A percentile compares a stretch with the other conserved stretches of the same genome.
Evolutionary conservation across 2,797 vertebrate genomes (phyloP).

Genomic region (Halcyon badia): DNA sequence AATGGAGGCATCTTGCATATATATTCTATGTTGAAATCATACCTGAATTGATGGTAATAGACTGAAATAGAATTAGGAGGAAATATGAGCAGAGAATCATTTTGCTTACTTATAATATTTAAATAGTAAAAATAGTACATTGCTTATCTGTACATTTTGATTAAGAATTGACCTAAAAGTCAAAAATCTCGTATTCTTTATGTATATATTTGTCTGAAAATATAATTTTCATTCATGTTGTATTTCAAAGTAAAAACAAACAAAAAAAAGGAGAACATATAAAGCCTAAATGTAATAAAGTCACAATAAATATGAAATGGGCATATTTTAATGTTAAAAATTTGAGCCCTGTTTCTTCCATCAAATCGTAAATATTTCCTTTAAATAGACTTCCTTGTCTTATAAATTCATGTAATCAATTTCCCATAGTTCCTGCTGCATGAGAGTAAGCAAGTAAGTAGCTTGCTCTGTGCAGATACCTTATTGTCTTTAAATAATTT

Average conservation of each 20-base stretch:
- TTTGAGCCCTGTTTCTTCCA: neutral
- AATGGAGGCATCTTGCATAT: neutral
- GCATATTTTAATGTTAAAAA: neutral
- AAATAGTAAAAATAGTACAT: neutral
- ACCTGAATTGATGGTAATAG: neutral
- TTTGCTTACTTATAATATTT: neutral
- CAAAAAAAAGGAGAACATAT: no score
- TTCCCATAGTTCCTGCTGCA: neutral
- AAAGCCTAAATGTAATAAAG: neutral
- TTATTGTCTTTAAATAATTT: neutral
- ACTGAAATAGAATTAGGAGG: neutral
- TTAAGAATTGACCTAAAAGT: neutral
- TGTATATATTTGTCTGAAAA: neutral
- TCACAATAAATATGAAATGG: neutral
- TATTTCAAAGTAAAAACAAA: neutral
- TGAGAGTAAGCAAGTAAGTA: neutral
- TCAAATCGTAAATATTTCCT: neutral
- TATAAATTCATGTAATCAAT: neutral
- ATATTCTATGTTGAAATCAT: no score
- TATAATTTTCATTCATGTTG: neutral
- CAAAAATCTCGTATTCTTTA: neutral
- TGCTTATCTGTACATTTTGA: neutral
- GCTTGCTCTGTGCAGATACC: neutral
- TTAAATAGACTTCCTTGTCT: neutral
- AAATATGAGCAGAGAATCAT: neutral